Evolutionary conservation across 1,140 invertebrate genomes (phyloP), one percentile per base, ranked within the genome.

Genomic region (Zaprionus capensis): DNA sequence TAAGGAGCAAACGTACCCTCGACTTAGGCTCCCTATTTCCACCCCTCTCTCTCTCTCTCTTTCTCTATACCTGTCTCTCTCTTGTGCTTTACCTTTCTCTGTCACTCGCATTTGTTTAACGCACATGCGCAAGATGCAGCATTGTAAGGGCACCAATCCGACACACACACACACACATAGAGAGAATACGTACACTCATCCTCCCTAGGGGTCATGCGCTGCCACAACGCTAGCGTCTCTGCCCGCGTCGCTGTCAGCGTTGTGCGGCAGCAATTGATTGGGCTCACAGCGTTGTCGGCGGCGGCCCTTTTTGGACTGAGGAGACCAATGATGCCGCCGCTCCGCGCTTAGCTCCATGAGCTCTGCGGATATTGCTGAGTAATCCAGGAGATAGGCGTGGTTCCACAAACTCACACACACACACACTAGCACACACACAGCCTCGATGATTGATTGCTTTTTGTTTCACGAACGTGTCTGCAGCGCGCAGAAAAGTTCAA

Each of bases 321-420:
- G 71, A 88, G 84, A 88, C 85, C 85, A 88, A 88, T 88, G 85
- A 88, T 88, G 85, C 85, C 85, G 85, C 81, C 82, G 82, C 85
- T 51, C 11, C n/a, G 46, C 46, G 15, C 38, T 51, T 12, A 51
- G 46, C 46, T 51, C 20, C 90, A 91, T 82, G 59, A 31, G 51
- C 46, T 66, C 66, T 61, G 31, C 34, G 38, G 73, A 82, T 90
- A 86, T 57, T 92, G 91, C 91, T 92, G 91, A 92, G 72, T 92
- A 92, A 92, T 91, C 80, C 91, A 91, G 82, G 91, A 92, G 91
- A 91, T 91, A 92, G 91, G 91, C 91, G 91, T 92, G 91, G 91
- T 91, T 83, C 90, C 78, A 68, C 65, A 73, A 62, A 82, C 71
- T 76, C 71, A 82, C 66, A 67, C 28, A 63, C 41, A 56, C 63